These are phyloP conservation scores for Diploptera punctata DNA, from an alignment of 2,888 invertebrate genomes.

Conservation along the genomic window DNA sequence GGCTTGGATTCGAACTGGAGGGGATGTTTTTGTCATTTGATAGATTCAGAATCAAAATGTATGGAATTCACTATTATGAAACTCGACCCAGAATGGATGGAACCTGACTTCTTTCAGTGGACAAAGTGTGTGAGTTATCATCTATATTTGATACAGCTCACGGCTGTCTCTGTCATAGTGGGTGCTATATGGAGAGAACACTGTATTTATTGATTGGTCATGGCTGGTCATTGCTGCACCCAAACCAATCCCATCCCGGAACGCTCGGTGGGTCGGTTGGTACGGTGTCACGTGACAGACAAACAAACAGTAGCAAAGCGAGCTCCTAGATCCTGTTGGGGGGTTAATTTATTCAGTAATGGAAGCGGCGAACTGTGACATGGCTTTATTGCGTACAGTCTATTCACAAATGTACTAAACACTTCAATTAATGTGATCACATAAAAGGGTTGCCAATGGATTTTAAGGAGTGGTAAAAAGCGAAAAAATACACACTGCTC, in stretches of 20 bases:
- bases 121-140: constrained; percentile 5
- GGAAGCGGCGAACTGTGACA: constrained; percentile 42
- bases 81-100: too few species aligned
- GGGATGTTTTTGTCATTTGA: too few species aligned
- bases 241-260: constrained; percentile 16
- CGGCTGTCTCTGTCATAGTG: constrained; percentile 30
- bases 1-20: too few species aligned
- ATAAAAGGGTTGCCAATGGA: not conserved
- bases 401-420: constrained; percentile 9
- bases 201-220: constrained; percentile 35
- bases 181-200: constrained; percentile 7
- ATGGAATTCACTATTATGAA: too few species aligned
- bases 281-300: constrained; percentile 36
- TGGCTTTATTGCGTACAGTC: constrained; percentile 43
- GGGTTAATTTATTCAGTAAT: constrained; percentile 43
- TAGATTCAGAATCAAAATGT: too few species aligned
- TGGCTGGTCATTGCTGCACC: constrained; percentile 27
- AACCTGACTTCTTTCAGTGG: not conserved
- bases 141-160: constrained; percentile 35
- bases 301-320: constrained; percentile 18
- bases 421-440: constrained; percentile 26
- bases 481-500: too few species aligned
- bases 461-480: too few species aligned
- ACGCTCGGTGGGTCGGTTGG: not conserved
- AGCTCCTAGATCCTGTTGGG: constrained; percentile 16